Evolutionary conservation across 1,140 invertebrate species (phyloP).

Genomic region (Heliconius himera): DNA sequence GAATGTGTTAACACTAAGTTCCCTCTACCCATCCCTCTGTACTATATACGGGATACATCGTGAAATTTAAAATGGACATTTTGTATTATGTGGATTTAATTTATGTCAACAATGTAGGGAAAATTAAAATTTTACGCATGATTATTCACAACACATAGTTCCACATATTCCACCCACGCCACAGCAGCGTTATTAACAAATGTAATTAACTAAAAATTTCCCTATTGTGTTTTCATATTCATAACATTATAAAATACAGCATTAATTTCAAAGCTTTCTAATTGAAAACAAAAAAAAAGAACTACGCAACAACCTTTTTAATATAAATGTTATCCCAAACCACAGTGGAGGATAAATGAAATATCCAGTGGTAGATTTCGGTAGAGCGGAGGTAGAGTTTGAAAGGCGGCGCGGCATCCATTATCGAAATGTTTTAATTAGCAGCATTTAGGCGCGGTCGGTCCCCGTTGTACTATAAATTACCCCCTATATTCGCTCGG

Average conservation of each 20-base stretch:
- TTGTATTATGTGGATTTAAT: too few relatives aligned
- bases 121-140: too few relatives aligned
- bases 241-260: background rate
- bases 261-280: background rate
- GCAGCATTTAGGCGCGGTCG: slow-evolving; percentile 42
- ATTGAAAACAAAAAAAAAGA: background rate
- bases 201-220: background rate
- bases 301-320: background rate
- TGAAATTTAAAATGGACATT: too few relatives aligned
- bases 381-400: slow-evolving; percentile 33
- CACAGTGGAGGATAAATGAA: slow-evolving; percentile 14
- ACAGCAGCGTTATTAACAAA: background rate
- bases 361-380: slow-evolving; percentile 38
- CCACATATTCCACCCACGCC: too few relatives aligned
- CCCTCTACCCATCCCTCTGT: too few relatives aligned
- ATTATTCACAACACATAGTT: too few relatives aligned
- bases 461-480: slow-evolving; percentile 53
- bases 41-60: too few relatives aligned
- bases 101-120: too few relatives aligned
- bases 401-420: slow-evolving; percentile 42
- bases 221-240: background rate
- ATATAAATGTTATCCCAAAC: slow-evolving; percentile 22
- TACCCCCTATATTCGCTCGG: slow-evolving; percentile 41
- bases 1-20: background rate
- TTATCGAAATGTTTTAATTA: slow-evolving; percentile 62